phyloP scores from a whole-genome alignment of 2,888 invertebrate species.

The Dastarcus helophoroides region DNA sequence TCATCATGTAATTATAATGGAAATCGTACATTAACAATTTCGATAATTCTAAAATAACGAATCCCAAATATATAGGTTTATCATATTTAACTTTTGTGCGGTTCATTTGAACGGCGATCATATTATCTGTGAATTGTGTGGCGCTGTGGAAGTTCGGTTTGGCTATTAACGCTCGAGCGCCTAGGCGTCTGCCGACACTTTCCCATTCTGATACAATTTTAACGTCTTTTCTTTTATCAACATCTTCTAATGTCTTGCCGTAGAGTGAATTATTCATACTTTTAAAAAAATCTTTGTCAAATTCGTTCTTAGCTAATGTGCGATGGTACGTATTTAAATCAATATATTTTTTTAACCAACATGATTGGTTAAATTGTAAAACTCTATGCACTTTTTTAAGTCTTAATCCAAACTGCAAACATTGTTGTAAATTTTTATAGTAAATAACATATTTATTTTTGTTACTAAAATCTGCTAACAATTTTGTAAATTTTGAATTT shows the following conservation, averaged over 20 bases:
- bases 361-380: constrained; percentile 5
- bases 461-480: constrained; percentile 6
- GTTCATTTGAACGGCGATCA: constrained; percentile 11
- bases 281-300: constrained; percentile 7
- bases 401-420: constrained; percentile 1
- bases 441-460: constrained; percentile 8
- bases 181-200: constrained; percentile 12
- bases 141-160: constrained; percentile 15
- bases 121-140: constrained; percentile 11
- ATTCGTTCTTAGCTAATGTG: constrained; percentile 3
- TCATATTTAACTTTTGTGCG: constrained; percentile 17
- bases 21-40: constrained; percentile 29
- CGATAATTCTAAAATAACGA: constrained; percentile 25
- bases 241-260: constrained; percentile 7
- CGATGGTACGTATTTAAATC: constrained; percentile 6
- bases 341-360: constrained; percentile 7
- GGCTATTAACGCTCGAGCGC: constrained; percentile 11
- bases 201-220: constrained; percentile 11
- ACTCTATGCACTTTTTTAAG: constrained; percentile 11
- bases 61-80: constrained; percentile 28
- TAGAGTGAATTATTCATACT: constrained; percentile 7
- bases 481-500: constrained; percentile 7
- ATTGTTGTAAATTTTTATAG: constrained; percentile 7
- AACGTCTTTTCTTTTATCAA: constrained; percentile 11
- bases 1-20: constrained; percentile 24